Base-by-base conservation (phyloP, 1,140 invertebrate genomes). In the Vanessa atalanta region DNA sequence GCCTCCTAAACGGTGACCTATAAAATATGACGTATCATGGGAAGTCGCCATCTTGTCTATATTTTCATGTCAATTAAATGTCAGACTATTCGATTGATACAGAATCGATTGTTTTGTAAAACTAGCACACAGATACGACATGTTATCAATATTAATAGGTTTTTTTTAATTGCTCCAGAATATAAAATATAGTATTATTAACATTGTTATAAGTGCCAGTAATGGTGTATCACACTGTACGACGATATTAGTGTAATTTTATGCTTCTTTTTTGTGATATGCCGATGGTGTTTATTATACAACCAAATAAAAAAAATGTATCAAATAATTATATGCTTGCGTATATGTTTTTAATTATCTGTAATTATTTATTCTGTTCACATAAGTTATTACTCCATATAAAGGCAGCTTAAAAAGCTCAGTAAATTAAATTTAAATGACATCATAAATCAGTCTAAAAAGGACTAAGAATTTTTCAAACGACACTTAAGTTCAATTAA, bases 1-100 rank as follows among this genome's bases (percentile, higher is more conserved):
- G 50, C 31, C 63, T 47, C 50, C 61, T 72, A 57, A 43, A 72
- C 37, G 51, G 43, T 72, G 48, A 66, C 63, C 69, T 71, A 72
- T 60, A 60, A 53, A 60, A 14, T 53, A 50, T 50, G 51, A 53
- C 51, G 51, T 53, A 53, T 16, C 37, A 55, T 72, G 70, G 51
- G 51, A 66, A 72, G 53, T 15, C 20, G 64, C 16, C 70, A 65
- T 53, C 20, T 47, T 72, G 51, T 55, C 15, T 55, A 11, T 47
- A 37, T 47, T 65, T 65, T 16, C 47, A 47, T 68, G 50, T 55
- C 37, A 15, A n/a, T 60, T 26, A 26, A 60, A 60, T 66, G 48
- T n/a, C 13, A 31, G 13, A 14, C 15, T 53, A 14, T 66, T 47
- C 13, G 37, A 57, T 68, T 68, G 16, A 47, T 37, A 53, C n/a